Percentiles rank a stretch among this genome's conserved stretches.
Evolutionary conservation across 2,797 vertebrate genomes (phyloP).

Genomic region (Megaceryle alcyon): DNA sequence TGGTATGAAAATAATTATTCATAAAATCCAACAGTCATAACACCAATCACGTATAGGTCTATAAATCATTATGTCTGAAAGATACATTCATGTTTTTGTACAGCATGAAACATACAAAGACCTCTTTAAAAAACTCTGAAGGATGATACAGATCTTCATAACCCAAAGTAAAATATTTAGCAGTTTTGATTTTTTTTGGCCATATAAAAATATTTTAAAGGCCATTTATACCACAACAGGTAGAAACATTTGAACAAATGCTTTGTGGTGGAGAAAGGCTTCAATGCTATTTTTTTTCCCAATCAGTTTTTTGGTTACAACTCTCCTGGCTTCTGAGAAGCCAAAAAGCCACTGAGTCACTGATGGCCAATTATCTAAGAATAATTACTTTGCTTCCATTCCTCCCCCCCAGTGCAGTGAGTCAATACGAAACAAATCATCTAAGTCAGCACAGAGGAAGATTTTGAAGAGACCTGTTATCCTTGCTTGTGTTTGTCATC

Average conservation of each 20-base stretch:
- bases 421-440: not conserved
- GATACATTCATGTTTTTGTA: constrained; percentile 85
- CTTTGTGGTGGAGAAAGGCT: constrained; percentile 40
- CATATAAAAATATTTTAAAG: constrained; percentile 80
- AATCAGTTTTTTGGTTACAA: constrained; percentile 46
- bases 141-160: constrained; percentile 76
- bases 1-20: constrained; percentile 81
- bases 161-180: constrained; percentile 68
- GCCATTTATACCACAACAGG: constrained; percentile 78
- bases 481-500: constrained; percentile 37
- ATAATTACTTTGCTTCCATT: not conserved
- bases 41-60: constrained; percentile 69
- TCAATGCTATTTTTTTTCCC: constrained; percentile 35
- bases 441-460: constrained; percentile 15
- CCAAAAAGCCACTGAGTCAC: not conserved
- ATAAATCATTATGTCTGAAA: constrained; percentile 73
- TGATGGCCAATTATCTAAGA: not conserved
- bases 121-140: constrained; percentile 63
- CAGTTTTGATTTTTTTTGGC: constrained; percentile 67
- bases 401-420: not conserved
- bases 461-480: not conserved
- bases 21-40: constrained; percentile 78
- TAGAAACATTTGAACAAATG: constrained; percentile 60
- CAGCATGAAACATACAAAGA: constrained; percentile 82
- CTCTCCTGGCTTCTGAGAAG: constrained; percentile 11